Conservation (phyloP, 2,888 invertebrate genomes). For the Eupithecia inturbata region DNA sequence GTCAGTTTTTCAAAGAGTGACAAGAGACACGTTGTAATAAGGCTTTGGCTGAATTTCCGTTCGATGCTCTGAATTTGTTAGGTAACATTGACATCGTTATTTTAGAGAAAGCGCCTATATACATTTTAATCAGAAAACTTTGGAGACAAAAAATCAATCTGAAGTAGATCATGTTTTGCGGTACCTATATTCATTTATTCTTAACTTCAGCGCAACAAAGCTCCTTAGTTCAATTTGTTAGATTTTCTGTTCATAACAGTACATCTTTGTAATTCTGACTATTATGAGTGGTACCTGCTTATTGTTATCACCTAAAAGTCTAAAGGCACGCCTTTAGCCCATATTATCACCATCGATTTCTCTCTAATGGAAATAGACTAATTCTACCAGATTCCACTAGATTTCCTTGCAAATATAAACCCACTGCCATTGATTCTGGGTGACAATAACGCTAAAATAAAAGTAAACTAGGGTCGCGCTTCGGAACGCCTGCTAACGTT, state of each 20-base stretch:
- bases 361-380: not conserved
- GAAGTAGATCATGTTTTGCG: not conserved
- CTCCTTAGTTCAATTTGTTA: not conserved
- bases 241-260: not conserved
- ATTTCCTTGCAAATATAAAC: not conserved
- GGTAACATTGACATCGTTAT: conserved; percentile 2
- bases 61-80: not conserved
- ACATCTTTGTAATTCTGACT: not conserved
- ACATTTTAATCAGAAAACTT: conserved; percentile 1
- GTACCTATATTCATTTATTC: not conserved
- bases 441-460: conserved; percentile 8
- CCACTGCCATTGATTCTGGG: not conserved
- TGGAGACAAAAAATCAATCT: not conserved
- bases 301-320: not conserved
- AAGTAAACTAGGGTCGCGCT: conserved; percentile 2
- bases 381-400: not conserved
- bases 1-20: not conserved
- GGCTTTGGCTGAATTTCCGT: not conserved
- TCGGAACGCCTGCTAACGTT: not conserved
- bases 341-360: not conserved
- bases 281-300: not conserved
- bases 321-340: not conserved
- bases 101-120: not conserved
- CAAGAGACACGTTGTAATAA: not conserved
- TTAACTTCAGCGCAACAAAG: not conserved